Base-by-base conservation (phyloP, 2,797 vertebrate genomes). In the Epinephelus coioides region DNA sequence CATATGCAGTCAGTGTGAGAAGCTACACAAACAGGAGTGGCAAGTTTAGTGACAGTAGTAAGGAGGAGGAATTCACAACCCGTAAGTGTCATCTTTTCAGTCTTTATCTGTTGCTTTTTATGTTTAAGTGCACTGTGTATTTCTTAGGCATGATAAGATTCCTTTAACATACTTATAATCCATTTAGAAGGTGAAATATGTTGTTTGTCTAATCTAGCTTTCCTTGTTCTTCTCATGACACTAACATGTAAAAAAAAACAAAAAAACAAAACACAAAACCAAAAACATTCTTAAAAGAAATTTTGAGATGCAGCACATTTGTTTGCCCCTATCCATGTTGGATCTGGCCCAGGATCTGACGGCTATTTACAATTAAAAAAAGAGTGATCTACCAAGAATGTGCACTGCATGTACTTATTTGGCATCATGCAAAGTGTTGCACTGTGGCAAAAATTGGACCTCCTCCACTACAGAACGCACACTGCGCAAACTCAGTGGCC, bases 1-100 rank as follows among this genome's bases (percentile, higher is more conserved):
- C 66, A 1, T 94, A 94, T 43, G 2, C 72, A 47, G 76, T 94
- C 81, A 87, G 67, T 0, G 68, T 93, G 65, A 86, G n/a, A 60
- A 91, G 25, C 67, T 30, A 15, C 47, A 0, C 0, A 0, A 0
- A 0, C 0, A 0, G 0, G 0, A 83, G 11, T 25, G 0, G 0
- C 0, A 23, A 0, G 2, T 75, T 1, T 50, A 92, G 93, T 51
- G 79, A 94, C 75, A 77, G 65, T 0, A 94, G 92, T 21, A 0
- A 66, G 0, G 83, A 84, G 54, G 0, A 0, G 25, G 55, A 85
- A 68, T 90, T 94, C 70, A 18, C 23, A 76, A 93, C 88, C 2
- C 0, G 92, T 94, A 70, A 89, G 90, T 86, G 14, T 72, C 11
- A 4, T 49, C 17, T 23, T 23, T 21, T 53, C 11, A 5, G 6